A percentile compares a stretch with the other conserved stretches of the same genome.
These are phyloP conservation scores for Muricea muricata DNA, from an alignment of 92 coral and sea anemone species.

Conservation along the genomic window DNA sequence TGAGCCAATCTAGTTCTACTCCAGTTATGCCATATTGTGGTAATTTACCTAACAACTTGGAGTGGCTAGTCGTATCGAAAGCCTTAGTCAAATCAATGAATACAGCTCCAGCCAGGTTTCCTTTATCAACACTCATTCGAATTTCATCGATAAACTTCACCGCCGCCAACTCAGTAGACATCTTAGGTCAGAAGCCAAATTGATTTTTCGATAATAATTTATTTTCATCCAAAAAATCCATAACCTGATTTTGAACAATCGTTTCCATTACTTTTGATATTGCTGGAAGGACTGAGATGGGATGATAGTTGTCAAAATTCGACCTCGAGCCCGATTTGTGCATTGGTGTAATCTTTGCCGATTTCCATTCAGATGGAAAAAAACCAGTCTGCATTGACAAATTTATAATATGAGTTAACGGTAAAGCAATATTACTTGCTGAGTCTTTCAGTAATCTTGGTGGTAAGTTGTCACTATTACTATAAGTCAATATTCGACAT, in stretches of 20 bases:
- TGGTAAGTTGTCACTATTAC: background rate
- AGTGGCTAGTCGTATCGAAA: background rate
- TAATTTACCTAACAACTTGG: background rate
- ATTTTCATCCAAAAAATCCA: background rate
- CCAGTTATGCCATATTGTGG: too few species aligned
- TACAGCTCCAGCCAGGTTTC: background rate
- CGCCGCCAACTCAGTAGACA: background rate
- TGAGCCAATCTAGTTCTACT: too few species aligned
- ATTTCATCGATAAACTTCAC: background rate
- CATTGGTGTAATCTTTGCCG: background rate
- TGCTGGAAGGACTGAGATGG: background rate
- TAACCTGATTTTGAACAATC: background rate
- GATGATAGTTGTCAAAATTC: background rate
- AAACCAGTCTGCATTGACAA: background rate
- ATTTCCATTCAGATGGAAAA: background rate
- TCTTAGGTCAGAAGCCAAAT: background rate
- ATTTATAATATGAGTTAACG: background rate
- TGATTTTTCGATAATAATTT: background rate
- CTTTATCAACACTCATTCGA: background rate
- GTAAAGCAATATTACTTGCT: background rate
- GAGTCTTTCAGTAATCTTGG: conserved; percentile 1
- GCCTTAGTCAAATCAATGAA: too few species aligned
- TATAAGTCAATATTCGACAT: too few species aligned
- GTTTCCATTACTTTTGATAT: background rate
- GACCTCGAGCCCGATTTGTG: background rate